Base-by-base conservation (phyloP, 2,113 vertebrate species). In the Menura novaehollandiae region DNA sequence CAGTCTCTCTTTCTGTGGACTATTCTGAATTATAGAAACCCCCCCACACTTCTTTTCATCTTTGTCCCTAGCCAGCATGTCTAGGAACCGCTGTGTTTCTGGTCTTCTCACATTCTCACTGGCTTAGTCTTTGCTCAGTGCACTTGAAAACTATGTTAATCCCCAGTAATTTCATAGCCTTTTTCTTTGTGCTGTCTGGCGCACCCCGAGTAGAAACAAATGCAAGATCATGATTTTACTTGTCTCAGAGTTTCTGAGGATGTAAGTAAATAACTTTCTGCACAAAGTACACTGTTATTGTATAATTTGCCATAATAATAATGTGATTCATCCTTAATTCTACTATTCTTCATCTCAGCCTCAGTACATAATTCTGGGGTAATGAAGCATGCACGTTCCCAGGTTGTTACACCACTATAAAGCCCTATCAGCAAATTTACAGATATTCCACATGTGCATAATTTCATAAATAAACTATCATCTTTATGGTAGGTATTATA, bases 311-410 rank as follows among this genome's bases (percentile, higher is more conserved):
- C 18, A 18, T 75, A 72, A 64, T 58, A 93, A 78, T 76, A 94
- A 32, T 68, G 28, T 89, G 87, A 87, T 91, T 88, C n/a, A 73
- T 76, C 32, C 32, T 82, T 89, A 85, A 82, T 94, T 95, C 87
- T 63, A 9, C 72, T 91, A 63, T 59, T 73, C 27, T 89, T 83
- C 44, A 41, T 89, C 39, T 68, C n/a, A 64, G 41, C 4, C 41
- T 79, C 47, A 52, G 60, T 82, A 44, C 28, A 17, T 67, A 87
- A 53, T 76, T 73, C 26, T 73, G 41, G 26, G 15, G 32, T 60
- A 68, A 72, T 24, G 62, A 88, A 94, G 44, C 43, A 53, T 49
- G 8, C 32, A 30, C 7, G 9, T 35, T 93, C 56, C 26, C 30
- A 66, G 51, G 27, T 59, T 62, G 13, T 71, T 91, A 41, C 10